Conservation (phyloP, 2,113 vertebrate species). For the Notarius quadriscutis region DNA sequence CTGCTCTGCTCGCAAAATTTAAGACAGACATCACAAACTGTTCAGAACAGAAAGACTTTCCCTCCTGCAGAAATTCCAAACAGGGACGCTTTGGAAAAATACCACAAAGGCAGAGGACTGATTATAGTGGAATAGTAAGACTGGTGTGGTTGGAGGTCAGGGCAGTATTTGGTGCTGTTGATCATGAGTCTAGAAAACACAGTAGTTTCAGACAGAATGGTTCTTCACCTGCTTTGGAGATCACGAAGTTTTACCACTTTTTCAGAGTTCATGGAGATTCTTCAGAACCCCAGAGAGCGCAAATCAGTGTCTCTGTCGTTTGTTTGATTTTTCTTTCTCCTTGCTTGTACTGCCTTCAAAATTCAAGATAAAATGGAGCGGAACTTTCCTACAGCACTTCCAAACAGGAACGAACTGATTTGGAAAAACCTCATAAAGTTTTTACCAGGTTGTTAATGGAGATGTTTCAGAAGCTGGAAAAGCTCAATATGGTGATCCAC, state of each 20-base stretch:
- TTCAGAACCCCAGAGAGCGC: not conserved
- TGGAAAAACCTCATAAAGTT: not conserved
- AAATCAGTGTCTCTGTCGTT: not conserved
- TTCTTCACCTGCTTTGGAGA: not conserved
- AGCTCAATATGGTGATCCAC: not conserved
- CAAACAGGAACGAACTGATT: not conserved
- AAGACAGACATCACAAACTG: conserved; percentile 2
- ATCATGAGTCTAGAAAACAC: not conserved
- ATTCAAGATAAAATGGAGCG: not conserved
- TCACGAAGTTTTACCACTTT: not conserved
- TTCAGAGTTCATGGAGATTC: not conserved
- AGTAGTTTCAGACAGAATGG: not conserved
- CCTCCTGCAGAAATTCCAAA: not conserved
- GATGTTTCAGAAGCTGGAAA: not conserved
- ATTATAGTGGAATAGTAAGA: not conserved
- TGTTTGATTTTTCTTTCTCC: too few species aligned
- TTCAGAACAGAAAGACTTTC: conserved; percentile 10
- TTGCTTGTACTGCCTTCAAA: too few species aligned
- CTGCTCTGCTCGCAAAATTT: not conserved
- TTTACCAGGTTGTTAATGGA: not conserved
- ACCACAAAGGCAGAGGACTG: not conserved
- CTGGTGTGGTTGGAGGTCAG: not conserved
- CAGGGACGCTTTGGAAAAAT: not conserved
- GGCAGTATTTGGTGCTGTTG: not conserved
- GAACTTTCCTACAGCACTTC: not conserved